These are phyloP conservation scores for Meleagris gallopavo DNA, from an alignment of 2,113 vertebrate genomes.

Conservation along the genomic window DNA sequence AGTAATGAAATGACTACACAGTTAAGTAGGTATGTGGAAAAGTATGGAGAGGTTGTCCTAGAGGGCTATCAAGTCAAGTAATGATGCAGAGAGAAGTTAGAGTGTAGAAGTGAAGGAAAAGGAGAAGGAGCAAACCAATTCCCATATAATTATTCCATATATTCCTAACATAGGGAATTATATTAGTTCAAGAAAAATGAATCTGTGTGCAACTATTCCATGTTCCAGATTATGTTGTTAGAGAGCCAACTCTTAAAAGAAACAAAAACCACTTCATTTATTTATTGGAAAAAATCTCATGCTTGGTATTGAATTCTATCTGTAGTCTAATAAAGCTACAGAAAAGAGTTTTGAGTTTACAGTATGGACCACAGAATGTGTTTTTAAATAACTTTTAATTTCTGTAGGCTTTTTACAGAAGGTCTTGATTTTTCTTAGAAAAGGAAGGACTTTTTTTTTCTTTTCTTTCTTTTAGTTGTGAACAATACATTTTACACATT, in stretches of 20 bases:
- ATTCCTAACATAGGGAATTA: too few relatives aligned
- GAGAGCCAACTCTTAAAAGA: not conserved
- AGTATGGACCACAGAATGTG: not conserved
- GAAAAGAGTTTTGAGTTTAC: not conserved
- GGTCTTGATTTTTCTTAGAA: not conserved
- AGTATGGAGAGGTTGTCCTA: slow-evolving; percentile 64
- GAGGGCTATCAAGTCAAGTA: slow-evolving; percentile 68
- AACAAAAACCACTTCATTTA: not conserved
- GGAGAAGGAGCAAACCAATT: slow-evolving; percentile 30
- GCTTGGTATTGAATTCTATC: not conserved
- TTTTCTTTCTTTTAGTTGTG: not conserved
- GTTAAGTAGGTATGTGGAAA: slow-evolving; percentile 60
- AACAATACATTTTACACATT: not conserved
- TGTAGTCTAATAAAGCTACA: not conserved
- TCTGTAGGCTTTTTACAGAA: not conserved
- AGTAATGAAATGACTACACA: slow-evolving; percentile 42
- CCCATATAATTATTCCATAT: too few relatives aligned
- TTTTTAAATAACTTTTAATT: not conserved
- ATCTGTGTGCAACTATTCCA: not conserved
- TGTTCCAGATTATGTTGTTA: slow-evolving; percentile 4
- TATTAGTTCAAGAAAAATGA: slow-evolving; percentile 26
- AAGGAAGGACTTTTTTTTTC: not conserved
- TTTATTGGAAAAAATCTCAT: not conserved
- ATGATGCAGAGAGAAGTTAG: slow-evolving; percentile 68
- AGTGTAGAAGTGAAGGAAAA: slow-evolving; percentile 21